Conservation (phyloP, 2,797 vertebrate genomes). For the Buphagus erythrorhynchus region DNA sequence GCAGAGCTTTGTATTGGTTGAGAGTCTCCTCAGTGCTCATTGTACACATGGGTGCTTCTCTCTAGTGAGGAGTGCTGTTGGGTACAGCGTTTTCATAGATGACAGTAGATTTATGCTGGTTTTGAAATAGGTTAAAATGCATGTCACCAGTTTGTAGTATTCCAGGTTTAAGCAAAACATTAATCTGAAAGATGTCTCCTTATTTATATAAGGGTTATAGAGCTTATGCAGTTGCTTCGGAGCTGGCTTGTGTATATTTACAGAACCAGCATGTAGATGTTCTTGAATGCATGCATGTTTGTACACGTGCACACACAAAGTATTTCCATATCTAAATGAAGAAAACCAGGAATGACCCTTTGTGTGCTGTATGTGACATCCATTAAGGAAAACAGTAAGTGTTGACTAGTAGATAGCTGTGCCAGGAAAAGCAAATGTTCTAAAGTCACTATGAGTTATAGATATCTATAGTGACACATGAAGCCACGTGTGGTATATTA, state of each 20-base stretch:
- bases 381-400: background rate
- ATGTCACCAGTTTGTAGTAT: background rate
- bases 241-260: background rate
- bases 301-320: accelerated
- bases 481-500: background rate
- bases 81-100: background rate
- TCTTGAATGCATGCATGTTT: background rate
- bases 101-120: background rate
- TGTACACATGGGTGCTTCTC: background rate
- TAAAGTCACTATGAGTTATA: background rate
- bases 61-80: background rate
- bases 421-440: background rate
- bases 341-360: background rate
- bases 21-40: background rate
- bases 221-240: background rate
- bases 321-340: background rate
- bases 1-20: background rate
- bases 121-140: background rate
- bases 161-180: background rate
- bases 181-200: background rate
- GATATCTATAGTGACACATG: background rate
- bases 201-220: background rate
- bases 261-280: background rate
- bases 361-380: background rate
- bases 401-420: background rate